phyloP scores from a whole-genome alignment of 1,140 invertebrate genomes.

The Antheraea pernyi region DNA sequence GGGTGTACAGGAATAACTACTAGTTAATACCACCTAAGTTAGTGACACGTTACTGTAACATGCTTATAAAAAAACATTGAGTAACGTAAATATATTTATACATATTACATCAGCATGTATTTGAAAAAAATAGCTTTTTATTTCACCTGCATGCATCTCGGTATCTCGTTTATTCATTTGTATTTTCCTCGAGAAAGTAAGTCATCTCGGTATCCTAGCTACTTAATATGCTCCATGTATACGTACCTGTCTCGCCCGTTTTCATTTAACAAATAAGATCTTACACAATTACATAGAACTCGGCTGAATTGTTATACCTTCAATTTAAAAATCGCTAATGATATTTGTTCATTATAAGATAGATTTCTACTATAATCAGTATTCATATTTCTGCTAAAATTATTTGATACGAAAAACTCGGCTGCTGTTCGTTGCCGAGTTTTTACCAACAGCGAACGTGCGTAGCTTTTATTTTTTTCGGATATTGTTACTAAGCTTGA shows the following conservation, averaged over 20 bases:
- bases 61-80: too few species aligned
- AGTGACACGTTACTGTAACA: too few species aligned
- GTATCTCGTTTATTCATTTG: neutral
- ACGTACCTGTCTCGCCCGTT: neutral
- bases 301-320: too few species aligned
- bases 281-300: too few species aligned
- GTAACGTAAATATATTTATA: too few species aligned
- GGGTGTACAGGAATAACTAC: too few species aligned
- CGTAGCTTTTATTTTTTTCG: slow-evolving; percentile 66
- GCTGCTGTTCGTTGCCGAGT: slow-evolving; percentile 44
- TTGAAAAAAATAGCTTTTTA: neutral
- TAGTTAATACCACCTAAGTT: too few species aligned
- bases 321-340: too few species aligned
- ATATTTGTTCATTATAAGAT: too few species aligned
- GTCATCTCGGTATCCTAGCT: neutral
- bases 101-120: too few species aligned
- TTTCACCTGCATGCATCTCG: neutral
- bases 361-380: neutral
- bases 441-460: slow-evolving; percentile 64
- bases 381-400: slow-evolving; percentile 21
- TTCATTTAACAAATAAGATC: too few species aligned
- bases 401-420: slow-evolving; percentile 19
- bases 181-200: neutral
- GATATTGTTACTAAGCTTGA: slow-evolving; percentile 63
- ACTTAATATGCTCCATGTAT: neutral